Base-by-base conservation (phyloP, 1,140 invertebrate species). In the Phymorhynchus buccinoides region DNA sequence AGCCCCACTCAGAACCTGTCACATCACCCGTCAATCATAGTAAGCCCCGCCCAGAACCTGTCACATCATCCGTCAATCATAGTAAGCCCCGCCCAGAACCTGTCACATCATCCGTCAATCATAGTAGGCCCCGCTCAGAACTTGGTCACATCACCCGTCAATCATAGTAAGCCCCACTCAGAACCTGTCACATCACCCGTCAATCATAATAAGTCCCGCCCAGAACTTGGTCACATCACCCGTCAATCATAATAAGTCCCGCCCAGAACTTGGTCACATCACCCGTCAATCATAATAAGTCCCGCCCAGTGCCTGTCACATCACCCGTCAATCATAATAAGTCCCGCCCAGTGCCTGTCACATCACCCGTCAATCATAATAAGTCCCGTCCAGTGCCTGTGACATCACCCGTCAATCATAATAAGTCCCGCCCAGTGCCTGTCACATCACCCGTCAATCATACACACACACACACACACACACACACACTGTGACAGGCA, bases 51-150 rank as follows among this genome's bases (percentile, higher is more conserved):
- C 32, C 14, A 7, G 22, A 30, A 6, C 32, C 41, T 68, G 32
- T 39, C 56, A 56, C 30, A 96, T 95, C 0, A 98, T 90, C 80
- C 97, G n/a, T n/a, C n/a, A n/a, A n/a, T 96, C 66, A 97, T 95
- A 1, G 96, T 93, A 0, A 96, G 96, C 1, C 96, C 96, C 1
- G 96, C 95, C 89, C 96, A 95, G 92, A 97, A 96, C 95, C 95
- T 95, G 85, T 16, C 44, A 48, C 44, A 9, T 6, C 44, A 48
- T 18, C 18, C 18, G 44, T 48, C 44, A 48, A 6, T 48, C 44
- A 48, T 18, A 9, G 6, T 6, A 9, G 44, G 18, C 44, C 18
- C 44, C 44, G 44, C 44, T 18, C 18, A 87, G 44, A 84, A 83
- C 84, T 32, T 3, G 52, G 82, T 30, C 44, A 83, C 18, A 35